Evolutionary conservation across 1,140 invertebrate species (phyloP).

Genomic region (Epicauta chinensis): DNA sequence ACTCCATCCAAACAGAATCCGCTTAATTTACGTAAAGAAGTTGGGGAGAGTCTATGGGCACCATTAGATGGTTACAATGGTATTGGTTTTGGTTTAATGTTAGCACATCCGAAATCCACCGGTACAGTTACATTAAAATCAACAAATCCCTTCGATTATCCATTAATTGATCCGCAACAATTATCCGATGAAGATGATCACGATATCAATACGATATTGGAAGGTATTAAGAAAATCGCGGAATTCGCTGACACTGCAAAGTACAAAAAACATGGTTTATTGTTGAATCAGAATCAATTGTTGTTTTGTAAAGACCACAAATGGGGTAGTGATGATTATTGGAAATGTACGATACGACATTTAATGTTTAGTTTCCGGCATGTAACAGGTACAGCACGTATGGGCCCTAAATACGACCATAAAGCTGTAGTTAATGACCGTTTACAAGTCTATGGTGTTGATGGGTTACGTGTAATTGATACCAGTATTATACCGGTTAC

Average conservation of each 20-base stretch:
- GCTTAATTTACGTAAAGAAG: too few species aligned
- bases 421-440: conserved; percentile 67
- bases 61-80: too few species aligned
- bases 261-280: too few species aligned
- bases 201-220: conserved; percentile 42
- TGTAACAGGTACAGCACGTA: conserved; percentile 62
- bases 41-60: too few species aligned
- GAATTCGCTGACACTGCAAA: conserved; percentile 36
- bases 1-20: too few species aligned
- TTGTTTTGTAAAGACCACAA: conserved; percentile 43
- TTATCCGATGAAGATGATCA: conserved; percentile 46
- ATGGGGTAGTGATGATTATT: conserved; percentile 55
- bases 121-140: conserved; percentile 51
- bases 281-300: conserved; percentile 40
- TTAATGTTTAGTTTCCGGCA: conserved; percentile 65
- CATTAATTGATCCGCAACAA: conserved; percentile 59
- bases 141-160: conserved; percentile 54
- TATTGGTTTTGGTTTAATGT: too few species aligned
- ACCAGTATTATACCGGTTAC: conserved; percentile 68
- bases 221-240: conserved; percentile 36
- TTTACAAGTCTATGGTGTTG: conserved; percentile 62
- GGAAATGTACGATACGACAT: conserved; percentile 62
- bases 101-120: conserved; percentile 54
- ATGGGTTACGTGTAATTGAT: conserved; percentile 65
- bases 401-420: conserved; percentile 62